Evolutionary conservation across 2,888 invertebrate genomes (phyloP), one percentile per base, ranked within the genome.

Genomic region (Eupithecia abbreviata): DNA sequence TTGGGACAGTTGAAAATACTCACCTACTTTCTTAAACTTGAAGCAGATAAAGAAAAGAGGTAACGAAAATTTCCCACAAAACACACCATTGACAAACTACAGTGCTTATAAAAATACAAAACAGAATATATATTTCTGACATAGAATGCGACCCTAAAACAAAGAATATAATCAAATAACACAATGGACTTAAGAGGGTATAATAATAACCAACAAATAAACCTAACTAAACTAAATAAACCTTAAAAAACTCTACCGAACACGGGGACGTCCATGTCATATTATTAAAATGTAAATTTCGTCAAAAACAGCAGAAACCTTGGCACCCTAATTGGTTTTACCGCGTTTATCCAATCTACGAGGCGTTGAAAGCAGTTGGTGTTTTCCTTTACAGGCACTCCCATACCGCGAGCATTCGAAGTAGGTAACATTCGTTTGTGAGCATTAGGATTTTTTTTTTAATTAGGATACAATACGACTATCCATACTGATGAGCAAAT

Each of bases 251-350:
- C 58, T 58, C 58, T 62, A 4, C 4, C 4, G 2, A 9, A 58
- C 18, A 18, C 4, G 30, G 58, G 62, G 30, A 18, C 62, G 30
- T 10, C 12, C 12, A 62, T 12, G 62, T 62, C 62, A 62, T 12
- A 30, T 62, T 30, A 76, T 76, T 65, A 74, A 76, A 72, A 74
- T 78, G 76, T 72, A 71, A 78, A 78, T 78, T 74, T 72, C 66
- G 76, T 51, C 72, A 76, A 70, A 75, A 74, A 72, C 71, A 75
- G 47, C 51, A 13, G n/a, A 65, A 68, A 70, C 65, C 72, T 69
- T 69, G 62, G 67, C 55, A 77, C 55, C 18, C 72, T 72, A 69
- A 72, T 75, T 67, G 51, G 58, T 41, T 72, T 69, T 62, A 62
- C 68, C 68, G 67, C 67, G 62, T 77, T 66, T 43, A 41, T 70